phyloP scores from a whole-genome alignment of 1,140 invertebrate species.

The Mylabris phalerata region DNA sequence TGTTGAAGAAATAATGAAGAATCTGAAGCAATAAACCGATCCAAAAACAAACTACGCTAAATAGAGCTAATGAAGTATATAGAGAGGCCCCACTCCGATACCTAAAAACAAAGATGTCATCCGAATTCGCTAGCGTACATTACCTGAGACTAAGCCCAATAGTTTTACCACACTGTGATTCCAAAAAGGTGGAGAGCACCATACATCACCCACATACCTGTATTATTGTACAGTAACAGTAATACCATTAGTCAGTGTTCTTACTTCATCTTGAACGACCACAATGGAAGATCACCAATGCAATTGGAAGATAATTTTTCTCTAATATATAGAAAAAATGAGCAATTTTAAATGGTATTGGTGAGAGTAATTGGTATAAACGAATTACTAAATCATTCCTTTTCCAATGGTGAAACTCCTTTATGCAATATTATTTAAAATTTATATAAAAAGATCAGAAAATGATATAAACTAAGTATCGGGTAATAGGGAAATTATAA shows the following conservation, averaged over 20 bases:
- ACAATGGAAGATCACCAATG: constrained; percentile 27
- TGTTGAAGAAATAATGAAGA: constrained; percentile 19
- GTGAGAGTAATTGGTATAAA: no score
- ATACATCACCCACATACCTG: constrained; percentile 36
- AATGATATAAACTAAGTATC: no score
- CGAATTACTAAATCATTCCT: no score
- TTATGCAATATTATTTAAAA: no score
- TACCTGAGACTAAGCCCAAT: constrained; percentile 35
- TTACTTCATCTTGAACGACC: constrained; percentile 17
- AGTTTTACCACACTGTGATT: constrained; percentile 28
- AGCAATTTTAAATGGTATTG: no score
- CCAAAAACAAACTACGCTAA: neutral
- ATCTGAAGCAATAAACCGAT: neutral
- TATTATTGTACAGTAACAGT: constrained; percentile 40
- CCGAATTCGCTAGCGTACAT: constrained; percentile 34
- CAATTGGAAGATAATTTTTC: constrained; percentile 4
- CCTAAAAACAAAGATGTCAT: constrained; percentile 37
- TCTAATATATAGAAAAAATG: no score
- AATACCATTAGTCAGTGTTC: constrained; percentile 36
- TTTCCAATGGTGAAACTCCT: no score
- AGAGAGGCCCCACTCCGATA: constrained; percentile 35
- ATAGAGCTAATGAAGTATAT: constrained; percentile 19
- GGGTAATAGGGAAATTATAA: no score
- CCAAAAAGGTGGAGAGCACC: constrained; percentile 23
- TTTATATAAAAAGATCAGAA: no score